Conservation (phyloP, 2,888 invertebrate genomes). For the Tribolium freemani region DNA sequence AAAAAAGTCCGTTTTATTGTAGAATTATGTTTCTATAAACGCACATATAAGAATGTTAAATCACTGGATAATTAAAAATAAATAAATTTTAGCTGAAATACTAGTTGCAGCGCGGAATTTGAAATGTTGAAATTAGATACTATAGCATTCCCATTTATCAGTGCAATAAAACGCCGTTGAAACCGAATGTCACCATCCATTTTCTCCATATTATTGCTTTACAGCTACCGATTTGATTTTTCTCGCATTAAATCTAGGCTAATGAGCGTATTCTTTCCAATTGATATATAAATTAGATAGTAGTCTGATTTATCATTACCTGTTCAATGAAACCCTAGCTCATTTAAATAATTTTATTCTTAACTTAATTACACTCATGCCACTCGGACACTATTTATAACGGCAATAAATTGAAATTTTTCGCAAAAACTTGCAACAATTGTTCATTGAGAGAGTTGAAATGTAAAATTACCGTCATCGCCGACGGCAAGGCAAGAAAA, state of each 20-base stretch:
- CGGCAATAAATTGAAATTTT: neutral
- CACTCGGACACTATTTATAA: neutral
- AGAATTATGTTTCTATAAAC: too few species aligned
- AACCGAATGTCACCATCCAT: neutral
- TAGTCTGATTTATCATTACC: neutral
- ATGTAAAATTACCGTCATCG: conserved; percentile 8
- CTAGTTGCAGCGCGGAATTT: too few species aligned
- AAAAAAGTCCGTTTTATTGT: too few species aligned
- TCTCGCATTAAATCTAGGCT: neutral
- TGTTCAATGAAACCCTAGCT: neutral
- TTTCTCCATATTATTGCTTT: neutral
- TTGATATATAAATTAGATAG: neutral
- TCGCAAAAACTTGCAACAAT: conserved; percentile 1
- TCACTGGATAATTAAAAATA: too few species aligned
- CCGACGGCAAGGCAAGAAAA: conserved; percentile 16
- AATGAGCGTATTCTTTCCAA: neutral
- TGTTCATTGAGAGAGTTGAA: conserved; percentile 8
- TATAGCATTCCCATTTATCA: too few species aligned
- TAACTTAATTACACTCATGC: neutral
- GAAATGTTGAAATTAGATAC: too few species aligned
- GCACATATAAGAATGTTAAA: too few species aligned
- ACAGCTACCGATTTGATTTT: neutral
- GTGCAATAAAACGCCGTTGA: neutral
- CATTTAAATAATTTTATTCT: neutral
- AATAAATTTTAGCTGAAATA: too few species aligned